Evolutionary conservation across 2,888 invertebrate species (phyloP).

Genomic region (Ectemnius lituratus): DNA sequence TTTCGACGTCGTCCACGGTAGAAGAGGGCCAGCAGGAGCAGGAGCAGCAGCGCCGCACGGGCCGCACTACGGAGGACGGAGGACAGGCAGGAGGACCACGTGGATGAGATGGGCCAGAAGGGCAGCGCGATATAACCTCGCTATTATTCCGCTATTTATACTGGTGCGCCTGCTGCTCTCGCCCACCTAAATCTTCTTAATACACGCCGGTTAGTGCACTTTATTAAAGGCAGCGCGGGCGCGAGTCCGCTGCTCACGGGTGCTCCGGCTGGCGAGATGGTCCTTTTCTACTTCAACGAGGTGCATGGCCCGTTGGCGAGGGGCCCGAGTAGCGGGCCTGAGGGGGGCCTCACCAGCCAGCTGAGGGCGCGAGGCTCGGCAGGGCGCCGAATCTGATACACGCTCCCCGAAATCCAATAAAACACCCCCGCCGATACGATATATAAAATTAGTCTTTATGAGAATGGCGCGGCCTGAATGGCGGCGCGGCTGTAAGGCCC

Average conservation of each 20-base stretch:
- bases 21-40: conserved; percentile 8
- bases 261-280: no score
- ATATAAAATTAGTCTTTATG: conserved; percentile 50
- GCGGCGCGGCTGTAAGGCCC: background rate
- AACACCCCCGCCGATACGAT: conserved; percentile 44
- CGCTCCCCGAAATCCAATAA: conserved; percentile 48
- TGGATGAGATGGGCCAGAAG: conserved; percentile 29
- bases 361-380: conserved; percentile 39
- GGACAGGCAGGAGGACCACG: conserved; percentile 41
- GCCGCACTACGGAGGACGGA: conserved; percentile 20
- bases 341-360: background rate
- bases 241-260: background rate
- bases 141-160: conserved; percentile 75
- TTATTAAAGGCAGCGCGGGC: conserved; percentile 63
- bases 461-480: conserved; percentile 15
- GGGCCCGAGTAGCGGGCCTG: background rate
- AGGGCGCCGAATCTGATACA: conserved; percentile 51
- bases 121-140: conserved; percentile 64
- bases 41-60: conserved; percentile 1
- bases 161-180: conserved; percentile 62
- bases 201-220: conserved; percentile 70
- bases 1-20: conserved; percentile 57
- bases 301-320: no score
- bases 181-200: conserved; percentile 73
- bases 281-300: no score